Percentiles rank a stretch among this genome's conserved stretches.
phyloP scores from a whole-genome alignment of 2,113 vertebrate species.

The Megaceryle maxima region DNA sequence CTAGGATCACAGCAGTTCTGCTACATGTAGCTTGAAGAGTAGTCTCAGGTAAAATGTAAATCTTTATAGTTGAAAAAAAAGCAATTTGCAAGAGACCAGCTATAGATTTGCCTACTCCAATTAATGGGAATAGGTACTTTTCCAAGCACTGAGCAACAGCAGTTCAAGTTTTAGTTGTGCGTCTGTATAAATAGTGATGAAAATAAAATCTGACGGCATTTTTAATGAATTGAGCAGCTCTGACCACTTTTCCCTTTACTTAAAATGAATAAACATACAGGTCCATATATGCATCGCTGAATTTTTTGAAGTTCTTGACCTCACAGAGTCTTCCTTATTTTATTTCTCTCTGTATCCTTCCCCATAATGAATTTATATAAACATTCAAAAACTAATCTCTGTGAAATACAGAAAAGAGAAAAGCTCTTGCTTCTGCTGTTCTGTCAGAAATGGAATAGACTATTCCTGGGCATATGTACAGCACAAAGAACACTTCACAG shows the following conservation, averaged over 20 bases:
- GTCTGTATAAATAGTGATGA: not conserved
- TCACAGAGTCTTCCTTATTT: not conserved
- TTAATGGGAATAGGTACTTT: not conserved
- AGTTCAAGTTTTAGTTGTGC: not conserved
- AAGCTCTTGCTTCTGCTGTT: not conserved
- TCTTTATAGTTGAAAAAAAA: not conserved
- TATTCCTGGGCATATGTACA: not conserved
- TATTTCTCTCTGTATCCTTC: not conserved
- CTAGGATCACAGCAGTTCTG: not conserved
- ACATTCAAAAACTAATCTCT: not conserved
- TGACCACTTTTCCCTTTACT: not conserved
- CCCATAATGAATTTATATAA: not conserved
- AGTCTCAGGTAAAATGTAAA: not conserved
- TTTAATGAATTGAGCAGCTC: not conserved
- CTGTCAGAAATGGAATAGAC: not conserved
- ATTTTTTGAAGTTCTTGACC: not conserved
- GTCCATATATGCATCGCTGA: not conserved
- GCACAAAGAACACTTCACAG: not conserved
- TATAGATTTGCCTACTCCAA: not conserved
- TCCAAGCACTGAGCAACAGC: not conserved
- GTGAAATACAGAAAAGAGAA: not conserved
- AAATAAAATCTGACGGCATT: not conserved
- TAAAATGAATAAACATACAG: not conserved
- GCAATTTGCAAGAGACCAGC: not conserved
- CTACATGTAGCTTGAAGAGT: not conserved